phyloP scores from a whole-genome alignment of 2,113 vertebrate species.

The Antigone vipio region DNA sequence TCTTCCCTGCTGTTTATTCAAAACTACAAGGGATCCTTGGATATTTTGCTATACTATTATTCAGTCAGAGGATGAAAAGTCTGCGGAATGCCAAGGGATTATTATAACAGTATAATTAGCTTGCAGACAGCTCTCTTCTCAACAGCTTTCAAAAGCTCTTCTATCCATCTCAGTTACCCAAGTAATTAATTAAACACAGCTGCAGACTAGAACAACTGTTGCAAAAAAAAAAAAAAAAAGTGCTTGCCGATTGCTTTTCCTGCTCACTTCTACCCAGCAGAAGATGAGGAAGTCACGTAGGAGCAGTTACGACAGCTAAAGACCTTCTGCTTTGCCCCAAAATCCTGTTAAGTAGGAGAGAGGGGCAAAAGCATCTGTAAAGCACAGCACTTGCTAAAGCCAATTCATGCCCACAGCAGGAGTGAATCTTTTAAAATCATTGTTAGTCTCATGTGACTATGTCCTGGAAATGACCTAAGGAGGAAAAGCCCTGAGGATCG shows the following conservation, averaged over 20 bases:
- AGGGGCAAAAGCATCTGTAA: neutral
- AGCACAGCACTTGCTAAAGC: neutral
- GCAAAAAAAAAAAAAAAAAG: neutral
- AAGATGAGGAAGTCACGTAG: neutral
- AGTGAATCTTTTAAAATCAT: neutral
- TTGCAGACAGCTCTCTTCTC: conserved; percentile 48
- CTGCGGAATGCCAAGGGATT: neutral
- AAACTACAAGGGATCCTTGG: neutral
- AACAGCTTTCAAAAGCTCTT: conserved; percentile 44
- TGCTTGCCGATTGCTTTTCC: neutral
- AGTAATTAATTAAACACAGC: conserved; percentile 64
- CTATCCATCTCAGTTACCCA: conserved; percentile 45
- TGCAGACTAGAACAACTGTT: conserved; percentile 53
- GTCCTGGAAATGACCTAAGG: conserved; percentile 43
- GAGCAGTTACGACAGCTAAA: neutral
- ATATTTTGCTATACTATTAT: neutral
- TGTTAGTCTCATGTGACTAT: neutral
- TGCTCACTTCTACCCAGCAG: neutral
- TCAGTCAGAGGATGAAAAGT: conserved; percentile 27
- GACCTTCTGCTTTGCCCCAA: neutral
- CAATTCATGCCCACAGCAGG: neutral
- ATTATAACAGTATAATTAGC: conserved; percentile 45
- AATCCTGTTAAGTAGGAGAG: neutral
- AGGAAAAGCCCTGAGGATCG: conserved; percentile 20
- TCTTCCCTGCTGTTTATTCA: neutral